Percentiles rank a stretch among this genome's conserved stretches.
phyloP scores from a whole-genome alignment of 2,888 invertebrate genomes.

The Tillus elongatus region DNA sequence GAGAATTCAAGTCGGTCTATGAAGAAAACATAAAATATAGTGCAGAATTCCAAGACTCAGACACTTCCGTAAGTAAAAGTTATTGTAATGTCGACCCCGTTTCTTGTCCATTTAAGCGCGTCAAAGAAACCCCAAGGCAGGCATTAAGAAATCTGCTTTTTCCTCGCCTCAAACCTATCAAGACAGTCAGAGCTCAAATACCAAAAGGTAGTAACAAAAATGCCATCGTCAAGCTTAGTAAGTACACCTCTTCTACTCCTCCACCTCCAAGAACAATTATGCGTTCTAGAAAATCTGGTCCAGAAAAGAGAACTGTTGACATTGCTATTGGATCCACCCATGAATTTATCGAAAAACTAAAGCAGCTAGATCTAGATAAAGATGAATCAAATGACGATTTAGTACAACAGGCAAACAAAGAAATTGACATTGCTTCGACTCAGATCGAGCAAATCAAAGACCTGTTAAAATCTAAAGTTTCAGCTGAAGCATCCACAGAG shows the following conservation, averaged over 20 bases:
- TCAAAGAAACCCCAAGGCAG: background rate
- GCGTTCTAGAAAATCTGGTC: too few species aligned
- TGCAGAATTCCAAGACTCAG: background rate
- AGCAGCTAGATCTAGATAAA: slow-evolving; percentile 2
- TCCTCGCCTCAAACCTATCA: background rate
- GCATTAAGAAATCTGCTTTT: background rate
- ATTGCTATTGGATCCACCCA: background rate
- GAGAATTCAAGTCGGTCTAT: slow-evolving; percentile 9
- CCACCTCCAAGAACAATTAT: too few species aligned
- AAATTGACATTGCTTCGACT: slow-evolving; percentile 22
- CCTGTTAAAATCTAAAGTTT: slow-evolving; percentile 11
- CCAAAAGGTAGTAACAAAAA: background rate
- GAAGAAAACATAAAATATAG: too few species aligned
- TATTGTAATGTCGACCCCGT: background rate
- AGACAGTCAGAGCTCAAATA: background rate
- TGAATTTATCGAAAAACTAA: slow-evolving; percentile 1
- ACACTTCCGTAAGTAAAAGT: background rate
- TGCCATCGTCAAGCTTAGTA: background rate
- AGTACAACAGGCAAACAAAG: slow-evolving; percentile 19
- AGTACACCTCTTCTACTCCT: too few species aligned
- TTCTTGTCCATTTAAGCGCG: background rate
- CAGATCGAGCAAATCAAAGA: slow-evolving; percentile 24
- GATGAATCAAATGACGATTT: slow-evolving; percentile 10
- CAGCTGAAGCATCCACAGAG: background rate
- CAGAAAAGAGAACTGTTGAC: too few species aligned